Evolutionary conservation across 1,140 invertebrate genomes (phyloP).

Genomic region (Drosophila azteca): DNA sequence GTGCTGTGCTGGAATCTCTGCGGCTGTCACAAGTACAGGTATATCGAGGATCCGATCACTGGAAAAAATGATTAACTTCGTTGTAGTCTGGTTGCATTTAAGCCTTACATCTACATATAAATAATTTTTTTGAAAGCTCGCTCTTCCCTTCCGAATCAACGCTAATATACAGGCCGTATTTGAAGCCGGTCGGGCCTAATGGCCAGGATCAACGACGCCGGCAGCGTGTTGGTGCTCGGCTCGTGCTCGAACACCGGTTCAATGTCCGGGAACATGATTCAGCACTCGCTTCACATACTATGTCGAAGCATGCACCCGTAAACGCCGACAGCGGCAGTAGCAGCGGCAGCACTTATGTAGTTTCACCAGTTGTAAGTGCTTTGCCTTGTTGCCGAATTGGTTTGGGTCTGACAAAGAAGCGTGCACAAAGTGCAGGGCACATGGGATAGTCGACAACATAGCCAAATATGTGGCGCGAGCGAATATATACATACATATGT

Average conservation of each 20-base stretch:
- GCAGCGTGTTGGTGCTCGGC: not conserved
- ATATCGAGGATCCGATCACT: slow-evolving; percentile 19
- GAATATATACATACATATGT: no score
- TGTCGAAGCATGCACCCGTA: not conserved
- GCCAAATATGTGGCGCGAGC: slow-evolving; percentile 2
- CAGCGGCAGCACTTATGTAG: slow-evolving; percentile 18
- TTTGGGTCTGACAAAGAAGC: slow-evolving; percentile 2
- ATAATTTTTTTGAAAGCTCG: no score
- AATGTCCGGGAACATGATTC: slow-evolving; percentile 50
- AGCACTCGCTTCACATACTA: slow-evolving; percentile 34
- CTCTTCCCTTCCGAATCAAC: slow-evolving; percentile 12
- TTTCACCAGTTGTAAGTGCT: slow-evolving; percentile 33
- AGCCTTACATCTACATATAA: not conserved
- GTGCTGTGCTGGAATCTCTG: slow-evolving; percentile 2
- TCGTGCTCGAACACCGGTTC: slow-evolving; percentile 23
- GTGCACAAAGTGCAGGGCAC: not conserved
- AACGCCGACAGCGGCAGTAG: not conserved
- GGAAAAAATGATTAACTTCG: not conserved
- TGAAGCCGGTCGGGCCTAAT: slow-evolving; percentile 19
- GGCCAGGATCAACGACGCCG: slow-evolving; percentile 20
- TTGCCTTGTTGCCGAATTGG: slow-evolving; percentile 35
- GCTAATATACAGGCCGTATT: slow-evolving; percentile 1
- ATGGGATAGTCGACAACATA: not conserved
- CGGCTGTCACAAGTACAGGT: not conserved
- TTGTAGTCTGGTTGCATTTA: no score